Evolutionary conservation across 2,113 vertebrate species (phyloP), one percentile per base, ranked within the genome.

Genomic region (Coreoperca whiteheadi): DNA sequence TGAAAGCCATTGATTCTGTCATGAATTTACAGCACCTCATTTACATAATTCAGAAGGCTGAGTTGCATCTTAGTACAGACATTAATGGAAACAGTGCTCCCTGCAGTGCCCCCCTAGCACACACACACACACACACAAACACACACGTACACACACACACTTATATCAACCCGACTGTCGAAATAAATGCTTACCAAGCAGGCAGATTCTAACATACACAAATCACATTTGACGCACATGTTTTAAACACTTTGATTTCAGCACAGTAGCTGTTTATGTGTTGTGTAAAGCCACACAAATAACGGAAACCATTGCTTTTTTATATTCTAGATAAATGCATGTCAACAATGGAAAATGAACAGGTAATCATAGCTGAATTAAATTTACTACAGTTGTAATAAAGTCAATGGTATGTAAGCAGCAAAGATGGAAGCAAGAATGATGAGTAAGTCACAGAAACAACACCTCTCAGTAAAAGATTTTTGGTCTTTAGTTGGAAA

Each of bases 1-100:
- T 93, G 91, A 94, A 93, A 93, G 91, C 82, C 90, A 94, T 93
- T 94, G 94, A 95, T 94, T 94, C 88, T 92, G 90, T 90, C 88
- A 84, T 92, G 92, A 95, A 94, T 95, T 95, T 94, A 95, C 93
- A 93, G 91, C 79, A 84, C 84, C 88, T 88, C 71, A 93, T 95
- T 93, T 94, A 80, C 94, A 94, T 95, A 94, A 89, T 89, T 92
- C 89, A 91, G 84, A 94, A 88, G 90, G 94, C 92, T 91, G 92
- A 93, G 87, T 93, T 93, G 94, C 94, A 93, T 88, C 90, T 94
- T 88, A 83, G 71, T 41, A 48, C 46, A 65, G 81, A 77, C 87
- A 91, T 92, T 92, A 92, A 88, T 91, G 85, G 91, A 88, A 89
- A 90, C 81, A 83, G 68, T 87, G 80, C 71, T 83, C 83, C 86